These are phyloP conservation scores for Bovichtus diacanthus DNA, from an alignment of 2,797 vertebrate genomes.

Conservation along the genomic window DNA sequence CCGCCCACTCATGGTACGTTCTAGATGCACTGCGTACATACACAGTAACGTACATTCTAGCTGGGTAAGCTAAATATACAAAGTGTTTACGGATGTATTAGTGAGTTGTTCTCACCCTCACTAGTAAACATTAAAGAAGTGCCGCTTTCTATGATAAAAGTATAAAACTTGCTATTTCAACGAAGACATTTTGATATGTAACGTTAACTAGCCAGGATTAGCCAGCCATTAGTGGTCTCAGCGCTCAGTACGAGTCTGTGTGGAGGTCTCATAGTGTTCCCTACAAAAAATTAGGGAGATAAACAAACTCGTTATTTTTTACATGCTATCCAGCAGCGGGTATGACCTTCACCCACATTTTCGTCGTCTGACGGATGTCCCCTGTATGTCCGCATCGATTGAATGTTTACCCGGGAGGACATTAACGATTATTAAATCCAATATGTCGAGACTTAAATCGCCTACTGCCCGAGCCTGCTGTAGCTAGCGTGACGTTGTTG, in stretches of 20 bases:
- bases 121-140: background rate
- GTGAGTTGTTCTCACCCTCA: fast-evolving
- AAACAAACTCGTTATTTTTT: too few species aligned
- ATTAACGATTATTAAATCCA: background rate
- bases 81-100: background rate
- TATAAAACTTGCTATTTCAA: background rate
- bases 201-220: background rate
- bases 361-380: background rate
- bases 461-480: too few species aligned
- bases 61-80: too few species aligned
- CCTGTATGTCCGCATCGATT: fast-evolving
- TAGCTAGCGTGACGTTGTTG: background rate
- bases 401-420: background rate
- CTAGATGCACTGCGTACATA: background rate
- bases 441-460: too few species aligned
- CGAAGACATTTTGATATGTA: background rate
- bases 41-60: background rate
- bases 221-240: too few species aligned
- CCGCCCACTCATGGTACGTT: constrained; percentile 43
- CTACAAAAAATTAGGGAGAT: background rate
- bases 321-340: fast-evolving
- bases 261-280: background rate
- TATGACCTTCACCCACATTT: background rate
- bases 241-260: background rate
- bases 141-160: background rate